Evolutionary conservation across 2,113 vertebrate species (phyloP).

Genomic region (Charadrius vociferus): DNA sequence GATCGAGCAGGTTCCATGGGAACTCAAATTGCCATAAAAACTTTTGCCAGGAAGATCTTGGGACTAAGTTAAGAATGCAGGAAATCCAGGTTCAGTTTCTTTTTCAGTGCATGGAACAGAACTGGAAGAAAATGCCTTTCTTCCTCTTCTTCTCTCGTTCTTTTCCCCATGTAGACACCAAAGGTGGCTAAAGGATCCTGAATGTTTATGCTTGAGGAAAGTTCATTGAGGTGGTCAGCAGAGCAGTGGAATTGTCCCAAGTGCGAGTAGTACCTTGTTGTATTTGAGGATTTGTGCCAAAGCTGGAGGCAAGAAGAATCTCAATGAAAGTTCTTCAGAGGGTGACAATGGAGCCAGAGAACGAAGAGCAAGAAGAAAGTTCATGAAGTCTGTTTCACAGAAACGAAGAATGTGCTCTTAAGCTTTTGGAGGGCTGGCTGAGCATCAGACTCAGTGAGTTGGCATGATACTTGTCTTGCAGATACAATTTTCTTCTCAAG

Average conservation of each 20-base stretch:
- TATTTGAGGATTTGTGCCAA: background rate
- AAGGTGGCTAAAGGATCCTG: background rate
- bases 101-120: background rate
- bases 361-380: background rate
- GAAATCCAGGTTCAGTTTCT: background rate
- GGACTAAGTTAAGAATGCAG: background rate
- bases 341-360: background rate
- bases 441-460: background rate
- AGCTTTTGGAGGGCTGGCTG: background rate
- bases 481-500: background rate
- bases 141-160: background rate
- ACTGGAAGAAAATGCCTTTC: rapidly evolving
- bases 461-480: background rate
- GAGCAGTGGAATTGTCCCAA: background rate
- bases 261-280: background rate
- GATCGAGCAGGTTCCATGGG: background rate
- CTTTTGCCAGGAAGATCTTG: background rate
- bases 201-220: background rate
- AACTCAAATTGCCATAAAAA: background rate
- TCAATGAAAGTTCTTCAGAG: background rate
- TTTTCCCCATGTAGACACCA: background rate
- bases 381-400: background rate
- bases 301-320: background rate
- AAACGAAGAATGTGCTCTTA: background rate
- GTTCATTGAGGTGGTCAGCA: background rate